phyloP scores from a whole-genome alignment of 2,888 invertebrate species.

The Dryobota labecula region DNA sequence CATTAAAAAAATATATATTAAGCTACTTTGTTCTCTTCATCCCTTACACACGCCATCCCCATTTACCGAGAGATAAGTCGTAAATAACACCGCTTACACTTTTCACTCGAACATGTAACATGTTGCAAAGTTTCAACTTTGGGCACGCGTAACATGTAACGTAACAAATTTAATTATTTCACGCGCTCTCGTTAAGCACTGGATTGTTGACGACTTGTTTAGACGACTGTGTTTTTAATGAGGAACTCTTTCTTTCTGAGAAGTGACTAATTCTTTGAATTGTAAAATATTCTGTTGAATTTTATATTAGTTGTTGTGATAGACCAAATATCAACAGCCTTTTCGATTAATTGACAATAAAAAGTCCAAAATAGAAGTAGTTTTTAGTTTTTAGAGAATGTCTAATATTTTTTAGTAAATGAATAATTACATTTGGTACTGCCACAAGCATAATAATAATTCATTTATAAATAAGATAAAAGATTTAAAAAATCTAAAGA shows the following conservation, averaged over 20 bases:
- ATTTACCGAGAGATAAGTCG: constrained; percentile 39
- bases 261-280: background rate
- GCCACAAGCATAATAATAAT: background rate
- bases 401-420: background rate
- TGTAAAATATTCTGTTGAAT: background rate
- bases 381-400: background rate
- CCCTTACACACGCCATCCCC: constrained; percentile 9
- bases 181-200: constrained; percentile 37
- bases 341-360: background rate
- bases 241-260: background rate
- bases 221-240: constrained; percentile 30
- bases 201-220: constrained; percentile 47
- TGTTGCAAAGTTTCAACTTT: constrained; percentile 58
- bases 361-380: background rate
- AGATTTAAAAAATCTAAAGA: background rate
- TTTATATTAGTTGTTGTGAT: background rate
- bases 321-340: background rate
- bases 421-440: background rate
- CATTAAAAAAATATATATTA: background rate
- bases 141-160: constrained; percentile 53
- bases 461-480: background rate
- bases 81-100: constrained; percentile 53
- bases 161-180: constrained; percentile 63
- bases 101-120: constrained; percentile 51
- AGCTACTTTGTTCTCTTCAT: background rate